Percentiles rank a stretch among this genome's conserved stretches.
Conservation (phyloP, 2,888 invertebrate genomes). For the Embidobia sp. region DNA sequence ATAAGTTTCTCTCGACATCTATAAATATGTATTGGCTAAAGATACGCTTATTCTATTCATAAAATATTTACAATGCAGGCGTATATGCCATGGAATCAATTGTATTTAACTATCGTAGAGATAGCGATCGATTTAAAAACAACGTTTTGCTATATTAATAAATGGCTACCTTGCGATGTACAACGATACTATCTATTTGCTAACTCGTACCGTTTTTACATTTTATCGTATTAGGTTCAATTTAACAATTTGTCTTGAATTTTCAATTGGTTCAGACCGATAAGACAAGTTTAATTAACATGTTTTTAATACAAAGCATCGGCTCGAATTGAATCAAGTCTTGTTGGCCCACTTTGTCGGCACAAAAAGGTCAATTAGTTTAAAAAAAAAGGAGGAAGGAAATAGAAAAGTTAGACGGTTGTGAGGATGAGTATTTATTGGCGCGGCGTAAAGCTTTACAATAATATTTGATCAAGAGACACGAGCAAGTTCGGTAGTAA, state of each 20-base stretch:
- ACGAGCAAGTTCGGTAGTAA: conserved; percentile 49
- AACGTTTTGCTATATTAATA: conserved; percentile 54
- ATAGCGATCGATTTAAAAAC: conserved; percentile 63
- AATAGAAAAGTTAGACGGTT: background rate
- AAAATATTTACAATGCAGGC: conserved; percentile 55
- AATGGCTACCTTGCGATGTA: conserved; percentile 45
- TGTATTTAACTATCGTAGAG: conserved; percentile 59
- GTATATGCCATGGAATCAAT: conserved; percentile 59
- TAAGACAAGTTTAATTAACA: too few relatives aligned
- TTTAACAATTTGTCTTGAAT: conserved; percentile 33
- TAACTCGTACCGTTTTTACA: conserved; percentile 42
- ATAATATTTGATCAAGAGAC: conserved; percentile 52
- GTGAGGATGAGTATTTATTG: too few relatives aligned
- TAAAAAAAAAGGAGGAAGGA: background rate
- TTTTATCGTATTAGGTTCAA: conserved; percentile 42
- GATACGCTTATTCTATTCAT: conserved; percentile 56
- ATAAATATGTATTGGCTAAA: conserved; percentile 44
- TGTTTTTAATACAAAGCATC: too few relatives aligned
- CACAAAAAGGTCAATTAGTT: too few relatives aligned
- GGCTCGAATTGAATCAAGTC: too few relatives aligned
- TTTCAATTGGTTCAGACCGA: background rate
- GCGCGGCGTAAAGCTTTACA: conserved; percentile 29
- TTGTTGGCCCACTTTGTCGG: too few relatives aligned
- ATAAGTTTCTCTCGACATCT: conserved; percentile 9
- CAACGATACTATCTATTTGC: conserved; percentile 53